phyloP scores from a whole-genome alignment of 2,888 invertebrate species.

The Euclidia mi region DNA sequence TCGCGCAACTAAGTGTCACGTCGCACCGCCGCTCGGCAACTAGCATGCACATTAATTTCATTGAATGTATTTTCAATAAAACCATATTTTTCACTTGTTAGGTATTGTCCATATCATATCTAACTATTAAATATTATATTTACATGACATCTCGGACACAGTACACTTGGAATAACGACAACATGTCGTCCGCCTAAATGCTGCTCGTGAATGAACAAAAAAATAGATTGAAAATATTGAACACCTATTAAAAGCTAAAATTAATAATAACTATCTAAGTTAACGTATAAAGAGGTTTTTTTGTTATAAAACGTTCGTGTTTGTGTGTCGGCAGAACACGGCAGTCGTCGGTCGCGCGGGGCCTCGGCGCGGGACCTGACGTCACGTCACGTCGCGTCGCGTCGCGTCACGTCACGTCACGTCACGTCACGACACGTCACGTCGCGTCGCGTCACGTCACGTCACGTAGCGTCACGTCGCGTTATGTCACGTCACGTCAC shows the following conservation, averaged over 20 bases:
- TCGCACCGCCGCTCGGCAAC: conserved; percentile 56
- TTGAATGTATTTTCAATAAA: conserved; percentile 88
- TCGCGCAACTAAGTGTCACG: conserved; percentile 2
- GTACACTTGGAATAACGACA: conserved; percentile 54
- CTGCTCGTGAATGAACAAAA: conserved; percentile 72
- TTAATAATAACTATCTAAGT: conserved; percentile 86
- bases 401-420: no score
- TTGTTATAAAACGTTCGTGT: conserved; percentile 69
- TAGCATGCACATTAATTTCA: conserved; percentile 86
- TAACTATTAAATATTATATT: conserved; percentile 86
- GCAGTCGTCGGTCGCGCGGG: conserved; percentile 63
- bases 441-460: no score
- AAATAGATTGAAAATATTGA: conserved; percentile 82
- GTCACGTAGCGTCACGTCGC: no score
- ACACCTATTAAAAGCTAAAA: conserved; percentile 89
- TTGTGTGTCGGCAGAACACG: conserved; percentile 50
- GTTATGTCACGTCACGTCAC: no score
- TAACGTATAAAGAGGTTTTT: conserved; percentile 81
- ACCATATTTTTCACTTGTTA: conserved; percentile 88
- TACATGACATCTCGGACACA: conserved; percentile 73
- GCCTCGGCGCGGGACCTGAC: conserved; percentile 38
- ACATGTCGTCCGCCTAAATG: conserved; percentile 74
- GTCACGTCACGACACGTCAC: no score
- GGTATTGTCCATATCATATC: conserved; percentile 89
- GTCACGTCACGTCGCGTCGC: no score